A percentile compares a stretch with the other conserved stretches of the same genome.
These are phyloP conservation scores for Tenthredo amoena DNA, from an alignment of 2,888 invertebrate genomes.

Conservation along the genomic window DNA sequence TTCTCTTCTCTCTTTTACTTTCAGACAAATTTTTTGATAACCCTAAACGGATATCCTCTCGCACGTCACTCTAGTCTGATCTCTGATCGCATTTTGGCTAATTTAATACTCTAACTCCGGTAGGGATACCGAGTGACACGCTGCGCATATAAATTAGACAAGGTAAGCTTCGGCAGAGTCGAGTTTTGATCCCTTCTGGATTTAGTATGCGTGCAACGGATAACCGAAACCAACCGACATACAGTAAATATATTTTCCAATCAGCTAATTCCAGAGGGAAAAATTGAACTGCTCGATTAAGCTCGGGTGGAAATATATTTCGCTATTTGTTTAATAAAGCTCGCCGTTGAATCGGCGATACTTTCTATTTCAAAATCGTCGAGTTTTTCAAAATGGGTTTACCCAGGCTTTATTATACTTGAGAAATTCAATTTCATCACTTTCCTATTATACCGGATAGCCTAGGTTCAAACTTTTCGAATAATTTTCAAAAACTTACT, in stretches of 20 bases:
- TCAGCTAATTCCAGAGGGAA: neutral
- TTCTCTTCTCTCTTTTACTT: neutral
- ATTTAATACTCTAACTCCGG: slow-evolving; percentile 28
- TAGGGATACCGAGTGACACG: neutral
- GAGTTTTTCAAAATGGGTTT: no score
- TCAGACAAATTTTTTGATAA: neutral
- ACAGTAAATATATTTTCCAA: slow-evolving; percentile 14
- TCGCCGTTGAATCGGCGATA: no score
- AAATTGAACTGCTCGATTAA: neutral
- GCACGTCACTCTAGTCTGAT: neutral
- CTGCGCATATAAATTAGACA: slow-evolving; percentile 25
- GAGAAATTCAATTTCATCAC: neutral
- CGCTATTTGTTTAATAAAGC: no score
- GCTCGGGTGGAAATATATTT: neutral
- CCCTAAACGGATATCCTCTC: neutral
- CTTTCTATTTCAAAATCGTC: no score
- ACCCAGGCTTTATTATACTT: neutral
- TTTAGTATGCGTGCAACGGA: slow-evolving; percentile 14
- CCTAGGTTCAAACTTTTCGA: neutral
- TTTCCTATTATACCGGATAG: neutral
- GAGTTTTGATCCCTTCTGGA: slow-evolving; percentile 1
- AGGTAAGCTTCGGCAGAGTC: neutral
- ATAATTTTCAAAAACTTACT: neutral
- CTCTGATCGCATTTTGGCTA: slow-evolving; percentile 26
- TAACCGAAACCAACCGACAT: neutral